These are phyloP conservation scores for Pygoscelis antarcticus DNA, from an alignment of 2,113 vertebrate species.

Conservation along the genomic window DNA sequence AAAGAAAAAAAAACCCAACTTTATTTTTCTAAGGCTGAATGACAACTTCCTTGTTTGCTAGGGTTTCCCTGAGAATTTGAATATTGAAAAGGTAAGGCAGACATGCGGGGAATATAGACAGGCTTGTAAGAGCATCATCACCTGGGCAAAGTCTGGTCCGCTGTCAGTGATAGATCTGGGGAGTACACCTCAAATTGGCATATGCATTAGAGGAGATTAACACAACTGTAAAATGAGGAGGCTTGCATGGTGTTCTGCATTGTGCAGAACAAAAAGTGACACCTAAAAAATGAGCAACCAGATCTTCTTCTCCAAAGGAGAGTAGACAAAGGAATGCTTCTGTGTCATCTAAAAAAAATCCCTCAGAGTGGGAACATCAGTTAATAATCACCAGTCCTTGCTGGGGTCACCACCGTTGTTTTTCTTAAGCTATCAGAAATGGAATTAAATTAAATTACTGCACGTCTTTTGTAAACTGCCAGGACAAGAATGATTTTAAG, in stretches of 20 bases:
- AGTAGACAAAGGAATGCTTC: background rate
- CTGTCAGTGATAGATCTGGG: background rate
- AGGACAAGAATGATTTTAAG: constrained; percentile 19
- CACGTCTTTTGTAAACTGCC: background rate
- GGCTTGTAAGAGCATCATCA: background rate
- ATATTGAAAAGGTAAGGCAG: background rate
- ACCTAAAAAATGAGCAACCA: background rate
- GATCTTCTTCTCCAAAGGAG: background rate
- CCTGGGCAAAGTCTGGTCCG: background rate
- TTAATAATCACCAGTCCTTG: constrained; percentile 41
- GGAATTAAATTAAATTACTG: background rate
- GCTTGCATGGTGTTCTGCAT: rapidly evolving
- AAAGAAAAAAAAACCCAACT: background rate
- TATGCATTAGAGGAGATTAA: background rate
- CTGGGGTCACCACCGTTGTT: background rate
- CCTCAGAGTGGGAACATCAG: background rate
- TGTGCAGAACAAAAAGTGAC: background rate
- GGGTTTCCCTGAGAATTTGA: background rate
- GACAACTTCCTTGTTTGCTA: constrained; percentile 35
- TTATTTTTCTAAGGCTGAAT: constrained; percentile 21
- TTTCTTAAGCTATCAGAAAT: background rate
- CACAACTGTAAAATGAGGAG: background rate
- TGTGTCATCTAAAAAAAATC: background rate
- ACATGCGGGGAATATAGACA: background rate
- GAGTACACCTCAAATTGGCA: background rate